A percentile compares a stretch with the other conserved stretches of the same genome.
These are phyloP conservation scores for Zygothrica quintamaculata DNA, from an alignment of 2,888 invertebrate genomes.

Conservation along the genomic window DNA sequence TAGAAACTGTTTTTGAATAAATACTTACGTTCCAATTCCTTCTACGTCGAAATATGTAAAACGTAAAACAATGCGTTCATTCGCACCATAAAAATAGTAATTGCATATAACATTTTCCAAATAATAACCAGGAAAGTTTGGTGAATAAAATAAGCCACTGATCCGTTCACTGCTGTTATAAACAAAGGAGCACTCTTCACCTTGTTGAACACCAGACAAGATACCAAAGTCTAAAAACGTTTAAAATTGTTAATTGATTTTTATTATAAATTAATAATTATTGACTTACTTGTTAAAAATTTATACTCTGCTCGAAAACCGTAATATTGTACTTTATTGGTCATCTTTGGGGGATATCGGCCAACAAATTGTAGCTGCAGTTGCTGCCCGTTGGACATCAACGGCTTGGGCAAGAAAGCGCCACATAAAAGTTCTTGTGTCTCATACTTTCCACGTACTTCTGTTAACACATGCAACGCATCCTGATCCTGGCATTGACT, in stretches of 20 bases:
- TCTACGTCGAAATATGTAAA: constrained; percentile 97
- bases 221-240: constrained; percentile 93
- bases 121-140: constrained; percentile 96
- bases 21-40: constrained; percentile 97
- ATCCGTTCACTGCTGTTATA: constrained; percentile 93
- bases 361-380: constrained; percentile 94
- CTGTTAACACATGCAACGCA: constrained; percentile 87
- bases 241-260: not conserved
- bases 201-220: constrained; percentile 91
- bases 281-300: constrained; percentile 94
- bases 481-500: constrained; percentile 81
- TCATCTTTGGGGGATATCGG: constrained; percentile 84
- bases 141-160: constrained; percentile 92
- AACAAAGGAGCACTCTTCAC: constrained; percentile 93
- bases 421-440: constrained; percentile 96
- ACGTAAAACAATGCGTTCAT: constrained; percentile 92
- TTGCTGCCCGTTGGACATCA: constrained; percentile 96
- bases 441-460: constrained; percentile 92
- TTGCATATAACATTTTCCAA: constrained; percentile 95
- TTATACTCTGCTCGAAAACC: constrained; percentile 95
- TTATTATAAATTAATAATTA: not conserved
- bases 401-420: constrained; percentile 90
- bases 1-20: too few species aligned
- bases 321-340: constrained; percentile 89
- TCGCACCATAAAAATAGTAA: constrained; percentile 94